Base-by-base conservation (phyloP, 2,797 vertebrate species). In the Acipenser ruthenus region DNA sequence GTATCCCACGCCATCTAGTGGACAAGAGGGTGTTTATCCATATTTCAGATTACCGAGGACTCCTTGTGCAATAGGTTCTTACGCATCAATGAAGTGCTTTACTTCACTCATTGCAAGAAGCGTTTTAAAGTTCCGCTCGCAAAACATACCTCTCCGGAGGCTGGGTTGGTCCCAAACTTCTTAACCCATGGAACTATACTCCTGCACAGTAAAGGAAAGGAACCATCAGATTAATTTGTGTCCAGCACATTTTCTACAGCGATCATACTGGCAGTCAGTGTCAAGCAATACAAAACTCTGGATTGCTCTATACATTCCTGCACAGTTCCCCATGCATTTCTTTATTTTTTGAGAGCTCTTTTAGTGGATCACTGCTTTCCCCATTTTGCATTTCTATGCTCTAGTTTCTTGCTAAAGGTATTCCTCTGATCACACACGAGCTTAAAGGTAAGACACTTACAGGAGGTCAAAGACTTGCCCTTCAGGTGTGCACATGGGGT, bases 111-210 rank as follows among this genome's bases (percentile, higher is more conserved):
- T 37, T 37, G 37, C 37, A 37, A 37, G 37, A 37, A 37, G 37
- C 37, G 37, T 12, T 12, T 63, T 12, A 4, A 12, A 12, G 10
- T 37, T 6, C 37, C 5, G 37, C 37, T 37, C 5, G 4, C 37
- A 37, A 12, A 10, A 70, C 65, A 73, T 77, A 97, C 96, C 89
- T 97, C 93, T 82, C 97, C 97, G 0, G 90, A 89, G 83, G 85
- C 91, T 1, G 97, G 97, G 70, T 97, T 94, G 6, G 94, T 99
- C 6, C 95, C 93, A 0, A 86, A 99, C 74, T 90, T 98, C 88
- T 98, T 99, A 78, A 99, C 93, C 97, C 97, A 99, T 0, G 96
- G 96, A 68, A 97, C 79, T 15, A 99, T 99, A 82, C 92, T 99
- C 86, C 96, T 99, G 69, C 63, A 79, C 69, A 61, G 65, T 10